Percentiles rank a stretch among this genome's conserved stretches.
Evolutionary conservation across 1,140 invertebrate genomes (phyloP).

Genomic region (Neodiprion pinetum): DNA sequence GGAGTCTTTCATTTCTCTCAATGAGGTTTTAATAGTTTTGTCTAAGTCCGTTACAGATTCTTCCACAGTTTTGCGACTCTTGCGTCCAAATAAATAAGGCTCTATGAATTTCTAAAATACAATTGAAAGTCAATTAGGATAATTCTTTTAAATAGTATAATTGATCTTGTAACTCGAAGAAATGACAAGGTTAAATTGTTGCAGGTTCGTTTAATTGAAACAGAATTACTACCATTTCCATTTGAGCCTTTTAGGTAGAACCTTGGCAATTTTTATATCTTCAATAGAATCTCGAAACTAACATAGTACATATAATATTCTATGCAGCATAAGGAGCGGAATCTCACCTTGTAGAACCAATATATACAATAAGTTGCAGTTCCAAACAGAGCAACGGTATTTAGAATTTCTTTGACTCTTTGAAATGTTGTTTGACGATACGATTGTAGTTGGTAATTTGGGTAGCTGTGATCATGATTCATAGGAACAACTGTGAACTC

Average conservation of each 20-base stretch:
- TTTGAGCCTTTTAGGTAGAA: no score
- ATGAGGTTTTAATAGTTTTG: slow-evolving; percentile 69
- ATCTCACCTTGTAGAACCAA: slow-evolving; percentile 75
- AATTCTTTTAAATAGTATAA: slow-evolving; percentile 49
- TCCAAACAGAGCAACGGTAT: slow-evolving; percentile 73
- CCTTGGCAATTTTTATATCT: no score
- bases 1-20: slow-evolving; percentile 67
- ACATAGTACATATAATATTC: no score
- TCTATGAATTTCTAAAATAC: slow-evolving; percentile 70
- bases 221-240: no score
- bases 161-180: slow-evolving; percentile 8
- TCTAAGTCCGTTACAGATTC: slow-evolving; percentile 72
- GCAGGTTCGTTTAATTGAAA: no score
- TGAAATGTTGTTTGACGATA: slow-evolving; percentile 60
- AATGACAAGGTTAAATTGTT: no score
- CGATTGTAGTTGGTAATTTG: slow-evolving; percentile 44
- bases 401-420: slow-evolving; percentile 71
- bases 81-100: slow-evolving; percentile 68
- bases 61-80: slow-evolving; percentile 66
- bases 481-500: slow-evolving; percentile 50
- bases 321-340: neutral
- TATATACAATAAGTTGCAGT: slow-evolving; percentile 75
- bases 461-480: slow-evolving; percentile 47
- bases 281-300: no score
- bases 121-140: slow-evolving; percentile 30